These are phyloP conservation scores for Stichopus chloronotus DNA, from an alignment of 35 echinoderm and acorn worm genomes.

Conservation along the genomic window DNA sequence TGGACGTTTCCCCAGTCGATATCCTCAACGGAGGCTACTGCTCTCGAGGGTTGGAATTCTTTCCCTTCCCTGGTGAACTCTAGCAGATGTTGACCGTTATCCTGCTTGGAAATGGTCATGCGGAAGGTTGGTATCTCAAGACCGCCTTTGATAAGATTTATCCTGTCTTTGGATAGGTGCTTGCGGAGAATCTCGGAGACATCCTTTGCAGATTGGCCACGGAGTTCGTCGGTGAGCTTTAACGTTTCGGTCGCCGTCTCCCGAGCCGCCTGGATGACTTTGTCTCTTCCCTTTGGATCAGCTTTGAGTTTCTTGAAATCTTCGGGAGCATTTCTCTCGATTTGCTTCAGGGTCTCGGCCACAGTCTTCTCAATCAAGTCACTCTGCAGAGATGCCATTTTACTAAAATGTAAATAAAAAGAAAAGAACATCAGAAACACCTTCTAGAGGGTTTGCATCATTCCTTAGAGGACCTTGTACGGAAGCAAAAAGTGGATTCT, in stretches of 20 bases:
- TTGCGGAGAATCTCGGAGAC: constrained; percentile 30
- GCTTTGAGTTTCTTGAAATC: constrained; percentile 56
- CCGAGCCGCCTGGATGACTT: constrained; percentile 51
- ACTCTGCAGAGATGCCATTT: constrained; percentile 58
- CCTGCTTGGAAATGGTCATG: constrained; percentile 33
- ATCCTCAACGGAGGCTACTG: no score
- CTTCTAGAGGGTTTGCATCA: no score
- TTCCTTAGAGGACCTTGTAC: no score
- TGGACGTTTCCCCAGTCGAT: no score
- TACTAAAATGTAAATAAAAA: neutral
- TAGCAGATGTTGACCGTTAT: neutral
- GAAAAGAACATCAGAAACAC: neutral
- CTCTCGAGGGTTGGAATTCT: neutral
- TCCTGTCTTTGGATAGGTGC: constrained; percentile 51
- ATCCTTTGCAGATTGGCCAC: neutral
- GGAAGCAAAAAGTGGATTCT: no score
- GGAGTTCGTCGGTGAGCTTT: constrained; percentile 35
- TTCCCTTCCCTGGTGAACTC: constrained; percentile 32
- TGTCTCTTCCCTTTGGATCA: constrained; percentile 30
- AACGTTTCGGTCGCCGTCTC: constrained; percentile 52
- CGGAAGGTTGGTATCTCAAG: constrained; percentile 60
- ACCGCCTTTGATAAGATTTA: constrained; percentile 46
- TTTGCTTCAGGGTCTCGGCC: constrained; percentile 46
- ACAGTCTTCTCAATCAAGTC: constrained; percentile 56
- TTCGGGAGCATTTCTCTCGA: constrained; percentile 45